Evolutionary conservation across 2,113 vertebrate species (phyloP), one percentile per base, ranked within the genome.

Genomic region (Agapornis roseicollis): DNA sequence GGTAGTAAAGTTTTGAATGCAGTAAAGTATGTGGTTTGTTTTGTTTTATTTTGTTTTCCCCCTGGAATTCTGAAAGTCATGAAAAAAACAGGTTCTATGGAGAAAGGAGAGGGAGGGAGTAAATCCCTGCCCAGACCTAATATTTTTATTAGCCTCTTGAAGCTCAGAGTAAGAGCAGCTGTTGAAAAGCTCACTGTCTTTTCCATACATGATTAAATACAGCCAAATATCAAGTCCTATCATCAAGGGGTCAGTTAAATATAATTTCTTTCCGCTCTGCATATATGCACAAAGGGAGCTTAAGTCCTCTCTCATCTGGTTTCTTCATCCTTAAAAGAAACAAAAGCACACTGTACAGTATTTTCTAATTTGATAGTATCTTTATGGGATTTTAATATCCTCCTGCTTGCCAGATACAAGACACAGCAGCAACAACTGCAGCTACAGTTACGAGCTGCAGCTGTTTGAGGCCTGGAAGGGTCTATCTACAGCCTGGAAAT

Each of bases 381-480:
- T 95, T 94, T 94, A 91, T 94, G 86, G 70, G 78, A 92, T 89
- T 96, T 97, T 95, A 96, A 96, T 97, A 96, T 93, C 78, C 86
- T 95, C 17, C 65, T 80, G 33, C 71, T 90, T 88, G 46, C 94
- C 89, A 95, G 80, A 7, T 20, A 90, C 35, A 92, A 95, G 82
- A 41, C 85, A 95, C 56, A 87, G 60, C 76, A 90, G 80, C 69
- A 94, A 93, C 87, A 96, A 97, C 80, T 95, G 81, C 60, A 93
- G 53, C 60, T 89, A 84, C 37, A 71, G 56, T 96, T 96, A 96
- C 33, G 76, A 92, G 50, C 58, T 91, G 90, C 95, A 96, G 92
- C 86, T 96, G 93, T 80, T n/a, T 58, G 69, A 23, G 56, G 41
- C 72, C 85, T 71, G 35, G 56, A 83, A 77, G 91, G 11, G 46